A percentile compares a stretch with the other conserved stretches of the same genome.
phyloP scores from a whole-genome alignment of 2,797 vertebrate species.

The Xiphorhynchus erythropygius region DNA sequence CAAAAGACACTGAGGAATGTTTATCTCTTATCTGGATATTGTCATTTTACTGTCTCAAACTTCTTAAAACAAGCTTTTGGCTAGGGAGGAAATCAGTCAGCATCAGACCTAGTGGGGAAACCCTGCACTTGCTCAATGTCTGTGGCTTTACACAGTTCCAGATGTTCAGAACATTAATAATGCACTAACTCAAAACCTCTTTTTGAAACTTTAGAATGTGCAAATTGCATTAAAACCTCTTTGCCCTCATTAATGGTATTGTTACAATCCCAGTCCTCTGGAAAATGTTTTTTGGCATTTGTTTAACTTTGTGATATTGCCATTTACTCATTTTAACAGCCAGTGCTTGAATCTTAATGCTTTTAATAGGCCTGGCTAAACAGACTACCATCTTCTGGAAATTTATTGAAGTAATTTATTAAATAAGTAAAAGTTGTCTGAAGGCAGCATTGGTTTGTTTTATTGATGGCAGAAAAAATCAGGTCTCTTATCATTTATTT shows the following conservation, averaged over 20 bases:
- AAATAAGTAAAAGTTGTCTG: conserved; percentile 66
- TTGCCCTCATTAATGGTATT: conserved; percentile 85
- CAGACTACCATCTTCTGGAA: conserved; percentile 78
- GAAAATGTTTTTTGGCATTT: conserved; percentile 86
- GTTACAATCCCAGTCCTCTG: conserved; percentile 80
- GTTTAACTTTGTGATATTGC: conserved; percentile 82
- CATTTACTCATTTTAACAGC: conserved; percentile 83
- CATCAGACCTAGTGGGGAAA: conserved; percentile 78
- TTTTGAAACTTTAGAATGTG: conserved; percentile 86
- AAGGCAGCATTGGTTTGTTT: conserved; percentile 24
- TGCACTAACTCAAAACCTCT: conserved; percentile 81
- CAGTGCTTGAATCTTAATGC: conserved; percentile 79
- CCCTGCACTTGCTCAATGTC: conserved; percentile 83
- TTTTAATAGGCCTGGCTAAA: conserved; percentile 79
- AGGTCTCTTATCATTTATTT: conserved; percentile 22
- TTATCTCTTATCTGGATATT: conserved; percentile 79
- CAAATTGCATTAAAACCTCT: conserved; percentile 85
- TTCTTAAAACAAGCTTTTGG: conserved; percentile 74
- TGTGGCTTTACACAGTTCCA: conserved; percentile 82
- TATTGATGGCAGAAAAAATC: conserved; percentile 2
- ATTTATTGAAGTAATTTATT: conserved; percentile 76
- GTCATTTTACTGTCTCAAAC: conserved; percentile 78
- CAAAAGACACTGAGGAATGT: conserved; percentile 67
- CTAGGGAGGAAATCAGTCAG: conserved; percentile 77
- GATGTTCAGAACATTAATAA: conserved; percentile 85